These are phyloP conservation scores for Torymus tubicola DNA, from an alignment of 2,888 invertebrate species.

Conservation along the genomic window DNA sequence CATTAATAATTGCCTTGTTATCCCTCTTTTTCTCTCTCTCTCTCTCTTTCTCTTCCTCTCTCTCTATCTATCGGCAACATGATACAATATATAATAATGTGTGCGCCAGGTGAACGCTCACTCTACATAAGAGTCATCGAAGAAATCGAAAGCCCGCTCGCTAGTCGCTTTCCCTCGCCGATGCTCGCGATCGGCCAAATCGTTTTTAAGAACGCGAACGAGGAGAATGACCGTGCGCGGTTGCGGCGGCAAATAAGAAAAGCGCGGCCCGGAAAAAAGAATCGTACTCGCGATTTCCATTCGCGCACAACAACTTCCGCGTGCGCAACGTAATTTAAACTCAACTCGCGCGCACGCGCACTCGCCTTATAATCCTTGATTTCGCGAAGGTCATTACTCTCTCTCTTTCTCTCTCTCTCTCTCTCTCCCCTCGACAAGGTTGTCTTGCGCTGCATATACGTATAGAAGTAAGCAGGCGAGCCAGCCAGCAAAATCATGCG, in stretches of 20 bases:
- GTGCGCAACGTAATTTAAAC: slow-evolving; percentile 40
- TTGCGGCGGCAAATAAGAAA: slow-evolving; percentile 2
- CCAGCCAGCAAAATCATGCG: background rate
- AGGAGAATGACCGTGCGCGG: background rate
- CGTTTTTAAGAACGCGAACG: background rate
- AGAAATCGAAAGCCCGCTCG: slow-evolving; percentile 44
- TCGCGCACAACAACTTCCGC: slow-evolving; percentile 42
- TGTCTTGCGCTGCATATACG: slow-evolving; percentile 16
- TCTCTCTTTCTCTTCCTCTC: background rate
- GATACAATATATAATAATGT: background rate
- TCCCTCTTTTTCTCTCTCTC: background rate
- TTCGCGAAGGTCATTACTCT: slow-evolving; percentile 61
- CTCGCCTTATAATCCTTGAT: slow-evolving; percentile 55
- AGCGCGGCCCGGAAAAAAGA: background rate
- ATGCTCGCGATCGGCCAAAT: slow-evolving; percentile 18
- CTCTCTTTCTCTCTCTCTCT: background rate
- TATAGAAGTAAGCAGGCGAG: slow-evolving; percentile 41
- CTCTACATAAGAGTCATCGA: slow-evolving; percentile 31
- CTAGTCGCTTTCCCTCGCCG: slow-evolving; percentile 48
- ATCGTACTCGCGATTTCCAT: slow-evolving; percentile 47
- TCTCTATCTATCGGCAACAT: background rate
- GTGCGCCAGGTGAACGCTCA: background rate
- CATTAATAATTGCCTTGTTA: slow-evolving; percentile 25
- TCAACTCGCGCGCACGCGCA: slow-evolving; percentile 5
- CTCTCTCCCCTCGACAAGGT: slow-evolving; percentile 55